These are phyloP conservation scores for Sinohyriopsis cumingii DNA, from an alignment of 2,888 invertebrate species.

Conservation along the genomic window DNA sequence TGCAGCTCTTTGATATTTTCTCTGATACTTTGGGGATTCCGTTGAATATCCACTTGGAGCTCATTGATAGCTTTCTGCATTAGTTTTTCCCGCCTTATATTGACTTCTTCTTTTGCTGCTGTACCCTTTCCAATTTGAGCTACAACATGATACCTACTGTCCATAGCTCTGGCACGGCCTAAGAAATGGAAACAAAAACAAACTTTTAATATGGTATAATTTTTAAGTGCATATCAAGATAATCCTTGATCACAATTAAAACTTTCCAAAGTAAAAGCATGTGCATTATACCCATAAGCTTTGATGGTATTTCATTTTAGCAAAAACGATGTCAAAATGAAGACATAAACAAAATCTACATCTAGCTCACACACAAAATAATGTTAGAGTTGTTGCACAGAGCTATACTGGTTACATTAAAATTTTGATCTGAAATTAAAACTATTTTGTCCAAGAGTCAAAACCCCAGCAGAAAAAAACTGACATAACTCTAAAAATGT, in stretches of 20 bases:
- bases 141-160: constrained; percentile 54
- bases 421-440: too few relatives aligned
- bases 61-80: constrained; percentile 51
- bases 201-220: too few relatives aligned
- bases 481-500: too few relatives aligned
- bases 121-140: constrained; percentile 40
- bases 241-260: too few relatives aligned
- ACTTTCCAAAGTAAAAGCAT: too few relatives aligned
- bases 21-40: constrained; percentile 23
- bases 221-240: too few relatives aligned
- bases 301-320: constrained; percentile 11
- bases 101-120: constrained; percentile 54
- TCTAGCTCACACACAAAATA: constrained; percentile 9
- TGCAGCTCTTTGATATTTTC: constrained; percentile 29
- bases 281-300: too few relatives aligned
- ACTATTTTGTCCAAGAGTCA: too few relatives aligned
- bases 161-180: constrained; percentile 60
- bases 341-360: constrained; percentile 22
- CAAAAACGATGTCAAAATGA: constrained; percentile 9
- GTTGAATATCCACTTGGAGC: constrained; percentile 25
- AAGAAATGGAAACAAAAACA: constrained; percentile 6
- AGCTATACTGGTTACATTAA: constrained; percentile 1
- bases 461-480: too few relatives aligned
- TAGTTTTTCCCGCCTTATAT: constrained; percentile 53
- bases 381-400: constrained; percentile 1